Conservation (phyloP, 2,888 invertebrate species). For the Yponomeuta plumbellus region DNA sequence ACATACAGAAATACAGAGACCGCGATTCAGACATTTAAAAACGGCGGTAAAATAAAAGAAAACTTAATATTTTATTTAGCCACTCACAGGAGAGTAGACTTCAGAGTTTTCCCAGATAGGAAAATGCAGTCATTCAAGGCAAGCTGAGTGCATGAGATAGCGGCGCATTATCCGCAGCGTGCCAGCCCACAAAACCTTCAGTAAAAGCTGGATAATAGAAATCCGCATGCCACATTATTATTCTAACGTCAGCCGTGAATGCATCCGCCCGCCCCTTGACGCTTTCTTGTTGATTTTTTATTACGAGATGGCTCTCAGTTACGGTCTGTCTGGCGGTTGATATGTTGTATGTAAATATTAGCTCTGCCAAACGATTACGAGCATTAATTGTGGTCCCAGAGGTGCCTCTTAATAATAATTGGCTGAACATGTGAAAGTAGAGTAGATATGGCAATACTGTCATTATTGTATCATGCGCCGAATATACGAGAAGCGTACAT, state of each 20-base stretch:
- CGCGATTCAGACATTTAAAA: too few species aligned
- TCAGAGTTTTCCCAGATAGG: not conserved
- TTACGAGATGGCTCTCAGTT: not conserved
- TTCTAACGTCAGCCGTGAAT: slow-evolving; percentile 46
- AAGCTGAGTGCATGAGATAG: not conserved
- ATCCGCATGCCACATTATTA: slow-evolving; percentile 45
- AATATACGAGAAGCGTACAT: too few species aligned
- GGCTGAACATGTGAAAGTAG: not conserved
- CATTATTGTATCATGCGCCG: too few species aligned
- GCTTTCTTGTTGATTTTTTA: slow-evolving; percentile 41
- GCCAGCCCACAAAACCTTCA: slow-evolving; percentile 24
- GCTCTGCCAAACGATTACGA: not conserved
- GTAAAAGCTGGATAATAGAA: slow-evolving; percentile 40
- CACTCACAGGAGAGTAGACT: not conserved
- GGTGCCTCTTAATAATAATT: not conserved
- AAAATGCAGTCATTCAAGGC: slow-evolving; percentile 7
- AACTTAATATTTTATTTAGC: not conserved
- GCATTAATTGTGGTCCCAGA: not conserved
- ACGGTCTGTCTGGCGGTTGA: not conserved
- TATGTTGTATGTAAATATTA: not conserved
- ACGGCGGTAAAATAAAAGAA: not conserved
- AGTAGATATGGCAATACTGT: too few species aligned
- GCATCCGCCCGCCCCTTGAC: slow-evolving; percentile 41
- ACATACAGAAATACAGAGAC: too few species aligned
- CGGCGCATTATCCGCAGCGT: not conserved